These are phyloP conservation scores for Flabesymbios commensalis DNA, from an alignment of 2,888 invertebrate species.

Conservation along the genomic window DNA sequence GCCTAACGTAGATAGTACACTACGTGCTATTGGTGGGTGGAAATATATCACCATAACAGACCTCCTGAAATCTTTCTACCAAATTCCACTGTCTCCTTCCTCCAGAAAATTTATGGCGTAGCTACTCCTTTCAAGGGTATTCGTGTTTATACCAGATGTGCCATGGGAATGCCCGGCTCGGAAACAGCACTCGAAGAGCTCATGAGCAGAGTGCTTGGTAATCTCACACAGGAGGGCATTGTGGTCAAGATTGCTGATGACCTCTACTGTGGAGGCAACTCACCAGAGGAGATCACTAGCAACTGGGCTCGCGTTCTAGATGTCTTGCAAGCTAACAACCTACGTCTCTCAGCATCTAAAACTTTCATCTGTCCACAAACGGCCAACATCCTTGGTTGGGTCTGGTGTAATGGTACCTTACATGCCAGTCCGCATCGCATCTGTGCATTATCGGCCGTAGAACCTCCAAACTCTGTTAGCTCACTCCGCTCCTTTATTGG, in stretches of 20 bases:
- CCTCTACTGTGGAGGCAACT: slow-evolving; percentile 21
- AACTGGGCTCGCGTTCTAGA: slow-evolving; percentile 18
- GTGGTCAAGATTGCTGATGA: slow-evolving; percentile 32
- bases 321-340: slow-evolving; percentile 10
- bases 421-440: slow-evolving; percentile 21
- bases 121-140: slow-evolving; percentile 36
- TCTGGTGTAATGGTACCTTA: slow-evolving; percentile 27
- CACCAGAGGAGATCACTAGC: slow-evolving; percentile 3
- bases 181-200: slow-evolving; percentile 39
- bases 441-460: slow-evolving; percentile 2
- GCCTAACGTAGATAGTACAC: slow-evolving; percentile 20
- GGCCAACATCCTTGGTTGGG: slow-evolving; percentile 25
- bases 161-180: slow-evolving; percentile 41
- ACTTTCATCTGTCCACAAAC: slow-evolving; percentile 15
- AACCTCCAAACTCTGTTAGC: slow-evolving; percentile 4
- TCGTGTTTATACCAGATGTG: slow-evolving; percentile 36
- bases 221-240: slow-evolving; percentile 17
- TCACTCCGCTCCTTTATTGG: slow-evolving; percentile 15
- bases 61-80: slow-evolving; percentile 35
- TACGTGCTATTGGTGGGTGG: slow-evolving; percentile 32
- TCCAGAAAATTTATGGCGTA: slow-evolving; percentile 40
- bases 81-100: slow-evolving; percentile 31
- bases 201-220: slow-evolving; percentile 34
- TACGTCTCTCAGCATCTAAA: slow-evolving; percentile 22
- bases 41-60: slow-evolving; percentile 35